Conservation (phyloP, 2,113 vertebrate genomes). For the Myxocyprinus asiaticus region DNA sequence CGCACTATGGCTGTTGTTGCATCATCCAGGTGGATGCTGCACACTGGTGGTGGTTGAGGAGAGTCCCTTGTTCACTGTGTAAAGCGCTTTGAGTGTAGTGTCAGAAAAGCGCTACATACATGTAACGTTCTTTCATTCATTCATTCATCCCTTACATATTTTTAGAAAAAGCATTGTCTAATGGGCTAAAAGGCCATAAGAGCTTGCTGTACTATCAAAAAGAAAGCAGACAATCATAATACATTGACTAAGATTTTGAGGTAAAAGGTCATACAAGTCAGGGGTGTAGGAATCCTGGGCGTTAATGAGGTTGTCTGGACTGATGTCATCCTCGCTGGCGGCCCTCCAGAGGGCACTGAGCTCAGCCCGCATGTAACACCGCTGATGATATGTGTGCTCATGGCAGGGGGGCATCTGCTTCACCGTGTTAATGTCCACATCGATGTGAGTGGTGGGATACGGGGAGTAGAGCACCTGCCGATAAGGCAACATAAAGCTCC, state of each 20-base stretch:
- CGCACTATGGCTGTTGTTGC: no score
- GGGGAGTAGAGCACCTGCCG: slow-evolving; percentile 96
- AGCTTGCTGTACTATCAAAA: no score
- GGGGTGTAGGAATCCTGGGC: slow-evolving; percentile 92
- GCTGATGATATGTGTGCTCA: slow-evolving; percentile 93
- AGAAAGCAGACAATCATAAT: no score
- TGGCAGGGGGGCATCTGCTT: slow-evolving; percentile 98
- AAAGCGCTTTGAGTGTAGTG: no score
- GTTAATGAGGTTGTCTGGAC: slow-evolving; percentile 86
- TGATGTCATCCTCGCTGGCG: slow-evolving; percentile 88
- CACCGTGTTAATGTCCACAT: slow-evolving; percentile 95
- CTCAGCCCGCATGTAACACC: slow-evolving; percentile 90
- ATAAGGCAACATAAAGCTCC: slow-evolving; percentile 94
- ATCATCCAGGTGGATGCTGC: no score
- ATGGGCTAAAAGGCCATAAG: no score
- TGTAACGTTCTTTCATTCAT: no score
- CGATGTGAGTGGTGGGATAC: slow-evolving; percentile 94
- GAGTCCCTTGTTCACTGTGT: no score
- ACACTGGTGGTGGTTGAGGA: no score
- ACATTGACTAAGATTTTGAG: not conserved
- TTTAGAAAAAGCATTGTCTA: no score
- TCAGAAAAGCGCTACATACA: no score
- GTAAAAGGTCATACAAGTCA: slow-evolving; percentile 81
- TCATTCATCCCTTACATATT: no score
- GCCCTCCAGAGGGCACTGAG: slow-evolving; percentile 89